Conservation (phyloP, 2,888 invertebrate species). For the Philhelius pedissequus region DNA sequence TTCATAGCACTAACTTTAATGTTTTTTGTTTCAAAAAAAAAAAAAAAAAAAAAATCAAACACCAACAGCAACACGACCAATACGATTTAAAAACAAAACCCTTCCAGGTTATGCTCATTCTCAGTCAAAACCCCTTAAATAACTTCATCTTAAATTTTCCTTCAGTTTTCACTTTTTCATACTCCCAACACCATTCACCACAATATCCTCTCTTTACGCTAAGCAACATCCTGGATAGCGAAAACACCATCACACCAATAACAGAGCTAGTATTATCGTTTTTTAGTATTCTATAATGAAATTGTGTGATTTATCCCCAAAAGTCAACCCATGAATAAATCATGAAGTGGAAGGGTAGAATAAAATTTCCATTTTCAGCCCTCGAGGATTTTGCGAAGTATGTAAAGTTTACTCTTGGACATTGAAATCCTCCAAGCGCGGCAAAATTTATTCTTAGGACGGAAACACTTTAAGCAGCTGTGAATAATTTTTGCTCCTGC, state of each 20-base stretch:
- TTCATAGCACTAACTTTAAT: neutral
- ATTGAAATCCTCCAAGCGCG: slow-evolving; percentile 16
- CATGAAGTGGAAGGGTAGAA: slow-evolving; percentile 8
- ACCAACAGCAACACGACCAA: neutral
- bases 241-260: neutral
- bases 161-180: neutral
- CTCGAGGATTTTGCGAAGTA: slow-evolving; percentile 1
- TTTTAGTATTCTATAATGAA: slow-evolving; percentile 30
- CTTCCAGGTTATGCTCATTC: neutral
- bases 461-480: neutral
- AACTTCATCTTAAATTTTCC: slow-evolving; percentile 15
- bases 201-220: neutral
- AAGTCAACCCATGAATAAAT: slow-evolving; percentile 50
- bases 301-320: slow-evolving; percentile 40
- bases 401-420: slow-evolving; percentile 27
- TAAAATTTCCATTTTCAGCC: slow-evolving; percentile 31
- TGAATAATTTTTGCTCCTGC: slow-evolving; percentile 1
- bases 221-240: neutral
- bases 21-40: neutral
- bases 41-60: too few species aligned
- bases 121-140: slow-evolving; percentile 4
- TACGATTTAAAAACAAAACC: neutral
- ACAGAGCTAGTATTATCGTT: neutral
- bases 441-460: neutral
- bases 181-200: neutral